A percentile compares a stretch with the other conserved stretches of the same genome.
Conservation (phyloP, 2,888 invertebrate species). For the Metellina segmentata region DNA sequence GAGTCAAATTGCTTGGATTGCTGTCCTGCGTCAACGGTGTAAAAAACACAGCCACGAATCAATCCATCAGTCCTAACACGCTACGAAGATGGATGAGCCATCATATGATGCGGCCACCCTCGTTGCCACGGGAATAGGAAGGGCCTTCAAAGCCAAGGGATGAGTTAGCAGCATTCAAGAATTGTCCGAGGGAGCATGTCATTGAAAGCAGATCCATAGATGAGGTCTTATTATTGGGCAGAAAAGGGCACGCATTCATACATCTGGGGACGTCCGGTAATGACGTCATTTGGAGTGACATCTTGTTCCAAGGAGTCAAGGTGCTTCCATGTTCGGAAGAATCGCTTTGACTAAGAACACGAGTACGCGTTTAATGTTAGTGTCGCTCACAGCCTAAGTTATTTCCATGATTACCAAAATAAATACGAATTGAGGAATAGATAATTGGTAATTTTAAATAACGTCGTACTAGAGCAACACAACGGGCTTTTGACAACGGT, state of each 20-base stretch:
- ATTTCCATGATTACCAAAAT: too few relatives aligned
- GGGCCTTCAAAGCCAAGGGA: constrained; percentile 1
- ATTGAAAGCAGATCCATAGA: constrained; percentile 2
- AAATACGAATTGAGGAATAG: too few relatives aligned
- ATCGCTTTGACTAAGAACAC: too few relatives aligned
- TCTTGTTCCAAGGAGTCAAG: too few relatives aligned
- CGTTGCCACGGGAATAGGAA: constrained; percentile 8
- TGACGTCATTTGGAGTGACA: not conserved
- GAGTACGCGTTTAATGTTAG: too few relatives aligned
- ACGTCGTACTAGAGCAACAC: too few relatives aligned
- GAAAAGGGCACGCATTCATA: not conserved
- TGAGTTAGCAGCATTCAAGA: not conserved
- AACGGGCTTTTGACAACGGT: too few relatives aligned
- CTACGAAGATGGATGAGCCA: constrained; percentile 26
- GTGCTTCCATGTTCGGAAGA: too few relatives aligned
- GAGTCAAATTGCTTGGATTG: constrained; percentile 12
- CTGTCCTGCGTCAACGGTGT: constrained; percentile 6
- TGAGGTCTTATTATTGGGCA: not conserved
- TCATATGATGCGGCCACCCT: constrained; percentile 21
- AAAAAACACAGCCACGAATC: not conserved
- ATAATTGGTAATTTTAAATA: too few relatives aligned
- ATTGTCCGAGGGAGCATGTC: not conserved
- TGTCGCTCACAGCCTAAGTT: too few relatives aligned
- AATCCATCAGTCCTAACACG: constrained; percentile 7
- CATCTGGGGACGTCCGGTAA: not conserved